Conservation (phyloP, 2,113 vertebrate genomes). For the Hydropotes inermis region DNA sequence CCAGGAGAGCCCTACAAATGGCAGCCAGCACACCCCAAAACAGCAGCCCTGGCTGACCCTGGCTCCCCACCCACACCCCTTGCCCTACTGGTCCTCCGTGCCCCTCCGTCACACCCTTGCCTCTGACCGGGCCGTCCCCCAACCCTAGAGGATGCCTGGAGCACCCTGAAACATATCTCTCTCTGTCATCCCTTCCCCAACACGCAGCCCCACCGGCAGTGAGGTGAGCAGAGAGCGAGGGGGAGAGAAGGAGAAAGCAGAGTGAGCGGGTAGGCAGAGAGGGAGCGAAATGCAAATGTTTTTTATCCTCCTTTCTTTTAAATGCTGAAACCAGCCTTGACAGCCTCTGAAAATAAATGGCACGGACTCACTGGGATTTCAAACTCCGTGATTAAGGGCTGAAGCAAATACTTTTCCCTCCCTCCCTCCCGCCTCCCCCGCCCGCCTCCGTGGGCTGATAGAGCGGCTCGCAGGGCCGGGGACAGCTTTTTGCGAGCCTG, state of each 20-base stretch:
- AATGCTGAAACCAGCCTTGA: constrained; percentile 70
- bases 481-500: constrained; percentile 74
- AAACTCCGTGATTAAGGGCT: constrained; percentile 79
- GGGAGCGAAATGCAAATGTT: constrained; percentile 69
- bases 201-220: neutral
- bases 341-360: constrained; percentile 77
- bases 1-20: neutral
- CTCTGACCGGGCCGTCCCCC: neutral
- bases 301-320: constrained; percentile 72
- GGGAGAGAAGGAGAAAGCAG: neutral
- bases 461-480: constrained; percentile 72
- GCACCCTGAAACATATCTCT: neutral
- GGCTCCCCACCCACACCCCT: neutral
- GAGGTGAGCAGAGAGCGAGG: neutral
- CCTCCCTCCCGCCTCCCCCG: neutral
- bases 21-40: neutral
- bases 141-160: neutral
- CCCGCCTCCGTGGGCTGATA: constrained; percentile 68
- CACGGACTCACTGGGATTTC: constrained; percentile 79
- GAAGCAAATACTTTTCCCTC: constrained; percentile 69
- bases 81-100: fast-evolving
- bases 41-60: neutral
- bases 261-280: neutral
- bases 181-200: neutral
- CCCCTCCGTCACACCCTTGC: neutral